These are phyloP conservation scores for Podabrus alpinus DNA, from an alignment of 2,888 invertebrate genomes.

Conservation along the genomic window DNA sequence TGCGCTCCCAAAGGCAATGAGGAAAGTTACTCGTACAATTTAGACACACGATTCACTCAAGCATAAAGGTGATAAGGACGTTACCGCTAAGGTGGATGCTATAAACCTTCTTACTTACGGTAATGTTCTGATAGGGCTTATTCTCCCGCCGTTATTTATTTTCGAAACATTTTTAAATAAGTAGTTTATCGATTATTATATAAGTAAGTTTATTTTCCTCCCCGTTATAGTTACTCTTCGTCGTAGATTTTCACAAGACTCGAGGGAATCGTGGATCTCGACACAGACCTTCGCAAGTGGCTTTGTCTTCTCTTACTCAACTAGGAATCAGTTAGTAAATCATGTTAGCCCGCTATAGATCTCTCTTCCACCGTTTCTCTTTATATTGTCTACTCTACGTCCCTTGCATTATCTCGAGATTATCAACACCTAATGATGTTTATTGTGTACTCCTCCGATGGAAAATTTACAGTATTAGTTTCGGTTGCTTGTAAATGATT, in stretches of 20 bases:
- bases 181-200: neutral
- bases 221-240: conserved; percentile 26
- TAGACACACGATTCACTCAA: conserved; percentile 47
- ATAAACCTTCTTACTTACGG: conserved; percentile 25
- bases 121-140: conserved; percentile 18
- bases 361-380: conserved; percentile 34
- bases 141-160: neutral
- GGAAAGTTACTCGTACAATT: conserved; percentile 46
- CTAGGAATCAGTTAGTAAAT: conserved; percentile 46
- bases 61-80: conserved; percentile 55
- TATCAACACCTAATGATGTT: conserved; percentile 40
- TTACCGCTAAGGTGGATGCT: conserved; percentile 36
- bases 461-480: conserved; percentile 17
- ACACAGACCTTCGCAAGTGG: conserved; percentile 37
- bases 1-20: conserved; percentile 44
- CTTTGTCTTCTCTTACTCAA: conserved; percentile 42
- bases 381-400: conserved; percentile 36
- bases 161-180: neutral
- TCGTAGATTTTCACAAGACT: conserved; percentile 29
- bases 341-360: conserved; percentile 42
- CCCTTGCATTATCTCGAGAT: conserved; percentile 38
- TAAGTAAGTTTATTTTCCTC: conserved; percentile 9
- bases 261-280: conserved; percentile 32
- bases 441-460: conserved; percentile 29
- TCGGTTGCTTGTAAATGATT: conserved; percentile 9